Percentiles rank a stretch among this genome's conserved stretches.
These are phyloP conservation scores for Centropus bengalensis DNA, from an alignment of 2,113 vertebrate genomes.

Conservation along the genomic window DNA sequence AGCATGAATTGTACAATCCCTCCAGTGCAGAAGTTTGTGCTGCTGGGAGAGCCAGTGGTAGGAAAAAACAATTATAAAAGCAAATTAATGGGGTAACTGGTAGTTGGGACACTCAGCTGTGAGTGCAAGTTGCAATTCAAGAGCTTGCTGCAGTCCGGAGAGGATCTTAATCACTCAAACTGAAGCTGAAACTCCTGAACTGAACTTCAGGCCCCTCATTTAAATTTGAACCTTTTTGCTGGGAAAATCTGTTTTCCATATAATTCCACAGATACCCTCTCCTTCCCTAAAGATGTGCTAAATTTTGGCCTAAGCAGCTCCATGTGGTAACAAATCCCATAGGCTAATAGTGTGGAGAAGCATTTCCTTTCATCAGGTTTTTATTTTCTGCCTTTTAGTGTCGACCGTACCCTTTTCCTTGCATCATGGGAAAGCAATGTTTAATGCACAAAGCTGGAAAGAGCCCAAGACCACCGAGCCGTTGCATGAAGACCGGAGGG, in stretches of 20 bases:
- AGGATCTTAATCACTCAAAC: background rate
- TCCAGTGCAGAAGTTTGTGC: background rate
- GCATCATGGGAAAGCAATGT: constrained; percentile 62
- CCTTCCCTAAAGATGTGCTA: background rate
- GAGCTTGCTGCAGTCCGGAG: background rate
- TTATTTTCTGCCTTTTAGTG: constrained; percentile 62
- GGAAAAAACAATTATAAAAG: background rate
- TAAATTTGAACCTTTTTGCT: background rate
- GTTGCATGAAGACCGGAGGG: background rate
- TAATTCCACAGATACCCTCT: constrained; percentile 21
- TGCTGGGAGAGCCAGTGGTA: background rate
- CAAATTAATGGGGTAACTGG: rapidly evolving
- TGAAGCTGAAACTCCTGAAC: background rate
- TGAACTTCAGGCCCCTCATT: constrained; percentile 10
- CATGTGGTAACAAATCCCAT: constrained; percentile 65
- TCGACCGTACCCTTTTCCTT: constrained; percentile 49
- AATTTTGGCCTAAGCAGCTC: constrained; percentile 46
- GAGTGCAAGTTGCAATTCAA: background rate
- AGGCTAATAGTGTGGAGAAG: constrained; percentile 60
- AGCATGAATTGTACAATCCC: background rate
- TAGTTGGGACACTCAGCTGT: background rate
- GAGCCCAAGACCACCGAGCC: constrained; percentile 56
- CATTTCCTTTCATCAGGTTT: constrained; percentile 70
- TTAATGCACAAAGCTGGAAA: constrained; percentile 59
- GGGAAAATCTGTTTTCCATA: constrained; percentile 37